These are phyloP conservation scores for Plectropomus leopardus DNA, from an alignment of 2,113 vertebrate species.

Conservation along the genomic window DNA sequence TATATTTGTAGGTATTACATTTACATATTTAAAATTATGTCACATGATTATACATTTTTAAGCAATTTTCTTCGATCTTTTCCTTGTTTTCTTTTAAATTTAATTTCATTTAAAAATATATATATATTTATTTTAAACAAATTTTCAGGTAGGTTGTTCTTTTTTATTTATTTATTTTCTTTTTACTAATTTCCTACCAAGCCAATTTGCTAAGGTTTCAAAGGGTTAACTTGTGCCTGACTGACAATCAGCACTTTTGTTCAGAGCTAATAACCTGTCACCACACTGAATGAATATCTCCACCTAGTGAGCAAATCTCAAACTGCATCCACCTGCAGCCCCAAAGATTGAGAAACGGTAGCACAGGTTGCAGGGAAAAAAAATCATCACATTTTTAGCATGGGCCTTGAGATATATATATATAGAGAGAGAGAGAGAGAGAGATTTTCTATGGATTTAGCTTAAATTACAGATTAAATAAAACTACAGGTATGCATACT, in stretches of 20 bases:
- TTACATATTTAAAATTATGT: too few species aligned
- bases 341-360: neutral
- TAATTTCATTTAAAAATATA: too few species aligned
- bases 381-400: neutral
- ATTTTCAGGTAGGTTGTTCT: too few species aligned
- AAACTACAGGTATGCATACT: neutral
- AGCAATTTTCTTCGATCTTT: too few species aligned
- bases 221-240: neutral
- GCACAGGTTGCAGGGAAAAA: neutral
- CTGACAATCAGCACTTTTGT: slow-evolving; percentile 11
- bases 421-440: too few species aligned
- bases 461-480: neutral
- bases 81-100: too few species aligned
- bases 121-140: too few species aligned
- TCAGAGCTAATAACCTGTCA: neutral
- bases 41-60: too few species aligned
- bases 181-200: too few species aligned
- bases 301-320: slow-evolving; percentile 70
- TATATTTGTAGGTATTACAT: too few species aligned
- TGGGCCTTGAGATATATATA: neutral
- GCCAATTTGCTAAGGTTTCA: too few species aligned
- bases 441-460: neutral
- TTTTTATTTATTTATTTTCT: too few species aligned
- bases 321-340: slow-evolving; percentile 52
- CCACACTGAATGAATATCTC: slow-evolving; percentile 67